Conservation (phyloP, 2,113 vertebrate genomes). For the Pipa parva region DNA sequence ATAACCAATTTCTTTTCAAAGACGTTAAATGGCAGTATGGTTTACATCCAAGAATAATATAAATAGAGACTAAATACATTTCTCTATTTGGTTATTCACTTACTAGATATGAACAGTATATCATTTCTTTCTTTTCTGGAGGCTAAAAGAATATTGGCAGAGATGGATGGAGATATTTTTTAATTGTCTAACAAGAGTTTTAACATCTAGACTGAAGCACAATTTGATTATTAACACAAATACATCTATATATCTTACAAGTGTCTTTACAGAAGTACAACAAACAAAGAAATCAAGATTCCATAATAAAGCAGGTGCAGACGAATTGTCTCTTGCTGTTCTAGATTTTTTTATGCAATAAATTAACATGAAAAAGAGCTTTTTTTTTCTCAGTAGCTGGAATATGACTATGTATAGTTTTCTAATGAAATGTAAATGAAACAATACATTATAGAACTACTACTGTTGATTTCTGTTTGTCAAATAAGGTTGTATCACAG, state of each 20-base stretch:
- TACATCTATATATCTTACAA: not conserved
- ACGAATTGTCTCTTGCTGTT: slow-evolving; percentile 25
- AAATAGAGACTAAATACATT: not conserved
- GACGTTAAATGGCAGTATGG: not conserved
- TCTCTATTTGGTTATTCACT: not conserved
- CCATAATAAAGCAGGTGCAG: slow-evolving; percentile 20
- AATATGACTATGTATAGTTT: not conserved
- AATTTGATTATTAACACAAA: slow-evolving; percentile 16
- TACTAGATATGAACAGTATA: not conserved
- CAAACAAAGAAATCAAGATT: slow-evolving; percentile 22
- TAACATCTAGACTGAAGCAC: not conserved
- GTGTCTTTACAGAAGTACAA: not conserved
- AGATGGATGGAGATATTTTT: not conserved
- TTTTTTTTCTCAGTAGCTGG: slow-evolving; percentile 13
- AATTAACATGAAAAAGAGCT: slow-evolving; percentile 13
- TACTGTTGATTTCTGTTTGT: too few species aligned
- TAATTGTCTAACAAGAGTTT: not conserved
- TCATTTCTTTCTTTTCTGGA: not conserved
- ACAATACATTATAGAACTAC: too few species aligned
- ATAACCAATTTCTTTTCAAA: slow-evolving; percentile 33
- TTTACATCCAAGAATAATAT: slow-evolving; percentile 11
- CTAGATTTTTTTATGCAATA: slow-evolving; percentile 17
- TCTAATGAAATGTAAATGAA: slow-evolving; percentile 7
- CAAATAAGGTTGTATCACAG: too few species aligned
- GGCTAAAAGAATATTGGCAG: not conserved